Evolutionary conservation across 2,888 invertebrate genomes (phyloP), one percentile per base, ranked within the genome.

Genomic region (Troides oblongomaculatus): DNA sequence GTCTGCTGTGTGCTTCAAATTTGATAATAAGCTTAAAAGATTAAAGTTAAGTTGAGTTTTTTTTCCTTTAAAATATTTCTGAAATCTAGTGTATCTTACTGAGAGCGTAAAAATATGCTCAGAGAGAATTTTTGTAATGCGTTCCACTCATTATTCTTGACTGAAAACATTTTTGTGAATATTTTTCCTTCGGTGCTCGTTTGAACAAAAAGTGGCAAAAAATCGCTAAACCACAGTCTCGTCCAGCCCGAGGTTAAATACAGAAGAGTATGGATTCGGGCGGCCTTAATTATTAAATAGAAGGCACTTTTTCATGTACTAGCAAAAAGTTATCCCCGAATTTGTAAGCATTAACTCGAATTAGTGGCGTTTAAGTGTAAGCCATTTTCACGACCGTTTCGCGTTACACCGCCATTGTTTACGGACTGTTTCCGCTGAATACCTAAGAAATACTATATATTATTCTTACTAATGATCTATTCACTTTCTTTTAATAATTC

Each of bases 221-320:
- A 70, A 70, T 66, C 57, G 21, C 56, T 64, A 61, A 69, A 61
- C 64, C 60, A 46, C 73, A 70, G 71, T 68, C 61, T 46, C 64
- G 63, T 64, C 64, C 68, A 63, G 72, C 74, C 74, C 71, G 73
- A 73, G 74, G 65, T 74, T 77, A 78, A 81, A 78, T 75, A 77
- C 70, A 68, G 72, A 74, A 69, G 62, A 64, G 72, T 67, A 71
- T 73, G 71, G 76, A 77, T 75, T 76, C 76, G 75, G 75, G 74
- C 72, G 74, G 72, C 74, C 75, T 78, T 80, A 79, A 82, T 82
- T 81, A 81, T 81, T 76, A 80, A 82, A 79, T 79, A 73, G 79
- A 67, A 62, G 71, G 64, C 64, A 65, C 62, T 71, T 64, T 64
- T 71, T 71, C 68, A 43, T 66, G 56, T 62, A 57, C 59, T 30